A percentile compares a stretch with the other conserved stretches of the same genome.
These are phyloP conservation scores for Ctenodactylus gundi DNA, from an alignment of 2,113 vertebrate genomes.

Conservation along the genomic window DNA sequence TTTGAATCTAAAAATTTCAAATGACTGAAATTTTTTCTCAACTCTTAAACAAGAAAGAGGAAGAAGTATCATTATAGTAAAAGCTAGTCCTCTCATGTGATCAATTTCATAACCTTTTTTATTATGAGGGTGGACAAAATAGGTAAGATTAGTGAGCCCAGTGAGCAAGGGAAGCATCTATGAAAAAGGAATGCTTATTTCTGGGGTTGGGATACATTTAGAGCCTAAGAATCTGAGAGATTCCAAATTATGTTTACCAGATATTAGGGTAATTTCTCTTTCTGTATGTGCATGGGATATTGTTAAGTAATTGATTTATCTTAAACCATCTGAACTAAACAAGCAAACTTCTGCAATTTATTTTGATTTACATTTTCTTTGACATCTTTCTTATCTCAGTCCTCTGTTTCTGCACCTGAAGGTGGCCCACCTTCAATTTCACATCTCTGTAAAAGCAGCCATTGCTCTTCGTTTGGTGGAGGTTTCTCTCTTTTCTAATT, in stretches of 20 bases:
- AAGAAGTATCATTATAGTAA: neutral
- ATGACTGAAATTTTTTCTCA: neutral
- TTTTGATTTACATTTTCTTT: constrained; percentile 16
- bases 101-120: neutral
- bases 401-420: neutral
- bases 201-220: neutral
- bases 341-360: neutral
- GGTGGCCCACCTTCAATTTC: neutral
- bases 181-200: neutral
- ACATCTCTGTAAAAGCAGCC: neutral
- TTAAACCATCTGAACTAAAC: neutral
- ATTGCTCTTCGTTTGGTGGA: constrained; percentile 38
- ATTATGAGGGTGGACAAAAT: neutral
- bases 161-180: neutral
- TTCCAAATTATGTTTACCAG: neutral
- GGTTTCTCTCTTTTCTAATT: constrained; percentile 36
- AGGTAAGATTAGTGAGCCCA: neutral
- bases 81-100: neutral
- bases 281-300: neutral
- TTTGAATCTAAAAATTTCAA: neutral
- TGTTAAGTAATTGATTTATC: neutral
- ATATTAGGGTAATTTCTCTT: neutral
- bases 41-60: neutral
- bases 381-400: neutral
- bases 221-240: neutral